Base-by-base conservation (phyloP, 1,140 invertebrate species). In the Bombus turneri region DNA sequence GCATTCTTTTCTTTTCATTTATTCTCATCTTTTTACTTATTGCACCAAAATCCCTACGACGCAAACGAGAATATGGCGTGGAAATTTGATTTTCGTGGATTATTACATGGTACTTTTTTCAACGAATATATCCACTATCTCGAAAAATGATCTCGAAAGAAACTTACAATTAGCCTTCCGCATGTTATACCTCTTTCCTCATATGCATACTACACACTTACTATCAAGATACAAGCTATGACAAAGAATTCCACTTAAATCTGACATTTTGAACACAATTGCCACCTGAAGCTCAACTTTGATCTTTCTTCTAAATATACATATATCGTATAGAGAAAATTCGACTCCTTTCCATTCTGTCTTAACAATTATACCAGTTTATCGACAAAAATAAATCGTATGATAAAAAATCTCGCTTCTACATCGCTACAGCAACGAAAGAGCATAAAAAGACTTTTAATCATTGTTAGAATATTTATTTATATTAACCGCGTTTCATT, bases 241-340 rank as follows among this genome's bases (percentile, higher is more conserved):
- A 53, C 47, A 72, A 43, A 72, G 25, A 72, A 72, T 72, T n/a
- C 39, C 71, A n/a, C 28, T 72, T n/a, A 74, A 74, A 47, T 47
- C 41, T 31, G n/a, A 74, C 72, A 47, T 31, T 47, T n/a, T 74
- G 72, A 43, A 47, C 31, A 74, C 72, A 47, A 31, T 74, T 3
- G 28, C 28, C 59, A 62, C 9, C 59, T 28, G 28, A 62, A 62
- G 59, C 59, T 62, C 25, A 62, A 62, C 28, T 62, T 62, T n/a
- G 25, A 62, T n/a, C 47, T 53, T 53, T 53, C 47, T 53, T 53
- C 47, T 22, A 53, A 53, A 53, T 53, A 53, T 53, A 53, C 47
- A 53, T 53, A 22, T 53, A 22, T 62, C 59, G 28, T 28, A 59
- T 28, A 62, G 59, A 62, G 37, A 28, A 39, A 72, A 72, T 72